phyloP scores from a whole-genome alignment of 2,113 vertebrate species.

The Morone saxatilis region DNA sequence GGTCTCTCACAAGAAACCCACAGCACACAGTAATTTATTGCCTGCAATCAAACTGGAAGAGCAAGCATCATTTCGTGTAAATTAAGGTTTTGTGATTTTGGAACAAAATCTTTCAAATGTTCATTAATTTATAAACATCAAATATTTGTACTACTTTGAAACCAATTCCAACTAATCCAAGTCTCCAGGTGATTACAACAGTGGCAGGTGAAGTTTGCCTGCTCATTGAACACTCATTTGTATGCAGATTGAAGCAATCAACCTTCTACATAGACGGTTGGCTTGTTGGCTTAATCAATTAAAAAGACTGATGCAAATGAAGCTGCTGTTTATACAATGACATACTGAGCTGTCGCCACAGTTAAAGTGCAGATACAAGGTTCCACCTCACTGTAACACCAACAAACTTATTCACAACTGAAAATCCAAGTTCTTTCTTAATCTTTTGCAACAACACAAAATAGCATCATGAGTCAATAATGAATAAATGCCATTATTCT shows the following conservation, averaged over 20 bases:
- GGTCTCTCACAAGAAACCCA: not conserved
- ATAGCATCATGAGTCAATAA: slow-evolving; percentile 13
- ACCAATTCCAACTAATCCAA: slow-evolving; percentile 20
- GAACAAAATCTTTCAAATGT: slow-evolving; percentile 1
- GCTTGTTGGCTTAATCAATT: slow-evolving; percentile 46
- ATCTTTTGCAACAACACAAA: not conserved
- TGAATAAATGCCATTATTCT: slow-evolving; percentile 22
- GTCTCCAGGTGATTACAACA: slow-evolving; percentile 21
- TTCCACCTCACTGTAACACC: not conserved
- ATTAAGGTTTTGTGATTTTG: slow-evolving; percentile 7
- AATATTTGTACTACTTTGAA: slow-evolving; percentile 40
- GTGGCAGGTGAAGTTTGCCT: slow-evolving; percentile 15
- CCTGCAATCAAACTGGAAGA: not conserved
- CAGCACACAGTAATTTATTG: not conserved
- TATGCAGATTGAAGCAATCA: slow-evolving; percentile 62
- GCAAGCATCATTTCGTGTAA: slow-evolving; percentile 3
- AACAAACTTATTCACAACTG: slow-evolving; percentile 4
- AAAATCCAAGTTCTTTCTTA: not conserved
- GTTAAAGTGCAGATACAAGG: not conserved
- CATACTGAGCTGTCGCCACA: not conserved
- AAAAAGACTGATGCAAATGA: slow-evolving; percentile 50
- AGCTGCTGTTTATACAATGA: slow-evolving; percentile 22
- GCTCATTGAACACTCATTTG: slow-evolving; percentile 46
- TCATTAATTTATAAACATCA: slow-evolving; percentile 31
- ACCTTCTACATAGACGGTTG: not conserved